Conservation (phyloP, 2,113 vertebrate genomes). For the Fulica atra region DNA sequence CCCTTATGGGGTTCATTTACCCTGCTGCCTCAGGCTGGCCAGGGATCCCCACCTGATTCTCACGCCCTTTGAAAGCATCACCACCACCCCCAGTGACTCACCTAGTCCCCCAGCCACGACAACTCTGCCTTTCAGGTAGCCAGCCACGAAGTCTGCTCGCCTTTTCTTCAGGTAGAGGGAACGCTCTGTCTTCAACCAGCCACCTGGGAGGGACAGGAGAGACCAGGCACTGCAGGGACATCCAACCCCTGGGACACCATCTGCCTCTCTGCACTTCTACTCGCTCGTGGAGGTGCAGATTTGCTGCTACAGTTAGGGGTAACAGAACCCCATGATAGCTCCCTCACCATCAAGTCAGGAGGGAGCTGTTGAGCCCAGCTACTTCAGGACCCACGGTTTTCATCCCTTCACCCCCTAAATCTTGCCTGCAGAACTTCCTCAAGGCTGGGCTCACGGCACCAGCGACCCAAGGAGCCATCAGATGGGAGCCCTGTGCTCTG, state of each 20-base stretch:
- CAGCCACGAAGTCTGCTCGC: conserved; percentile 91
- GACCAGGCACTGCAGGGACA: background rate
- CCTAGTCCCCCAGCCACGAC: conserved; percentile 92
- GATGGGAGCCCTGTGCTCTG: background rate
- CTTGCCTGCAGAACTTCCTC: background rate
- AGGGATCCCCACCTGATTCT: fast-evolving
- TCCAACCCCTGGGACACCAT: fast-evolving
- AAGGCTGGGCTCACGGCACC: background rate
- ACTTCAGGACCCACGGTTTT: fast-evolving
- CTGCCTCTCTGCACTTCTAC: background rate
- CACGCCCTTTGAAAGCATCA: fast-evolving
- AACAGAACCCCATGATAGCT: background rate
- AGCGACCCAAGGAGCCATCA: background rate
- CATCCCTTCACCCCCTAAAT: background rate
- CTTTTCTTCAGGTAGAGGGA: conserved; percentile 91
- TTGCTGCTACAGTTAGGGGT: background rate
- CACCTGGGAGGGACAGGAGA: conserved; percentile 71
- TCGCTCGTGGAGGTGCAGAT: fast-evolving
- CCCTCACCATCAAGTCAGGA: background rate
- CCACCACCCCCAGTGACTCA: conserved; percentile 53
- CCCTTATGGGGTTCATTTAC: fast-evolving
- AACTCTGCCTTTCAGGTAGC: conserved; percentile 86
- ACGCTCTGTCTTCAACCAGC: conserved; percentile 91
- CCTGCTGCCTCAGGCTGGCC: background rate
- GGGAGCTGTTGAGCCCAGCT: background rate